Evolutionary conservation across 2,797 vertebrate genomes (phyloP), one percentile per base, ranked within the genome.

Genomic region (Diceros bicornis): DNA sequence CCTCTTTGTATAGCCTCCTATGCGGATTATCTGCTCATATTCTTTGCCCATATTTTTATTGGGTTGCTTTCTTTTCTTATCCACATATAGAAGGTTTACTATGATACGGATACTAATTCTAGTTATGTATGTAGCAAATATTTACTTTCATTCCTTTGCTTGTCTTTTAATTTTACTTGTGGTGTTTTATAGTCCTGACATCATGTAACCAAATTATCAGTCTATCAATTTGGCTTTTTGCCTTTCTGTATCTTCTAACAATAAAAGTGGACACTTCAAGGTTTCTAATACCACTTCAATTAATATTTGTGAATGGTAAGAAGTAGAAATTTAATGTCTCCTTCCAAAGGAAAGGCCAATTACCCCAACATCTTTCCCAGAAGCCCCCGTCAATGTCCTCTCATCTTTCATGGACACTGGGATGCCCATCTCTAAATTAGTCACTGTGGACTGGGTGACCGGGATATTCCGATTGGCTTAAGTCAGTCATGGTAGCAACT

Each of bases 151-250:
- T 77, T 52, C 32, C 52, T 5, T 83, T 90, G 47, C 21, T 82
- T 85, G 50, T 75, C 61, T 88, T 93, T 92, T 72, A 61, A 75
- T 96, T 91, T 81, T 84, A n/a, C 34, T 84, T 23, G 11, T 50
- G 10, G 29, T 71, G 21, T 57, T 91, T 50, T 89, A 41, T 62
- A 69, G 25, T 81, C 41, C 57, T 25, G 13, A 84, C 4, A 75
- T 41, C 68, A 64, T 27, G 52, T 69, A 50, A 82, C 20, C 85
- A 89, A 89, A 89, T 89, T 47, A 94, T 69, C 64, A 69, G 6
- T 50, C 81, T 81, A 50, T 92, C n/a, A 37, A 5, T 82, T n/a
- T 55, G 81, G 11, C 29, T 71, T 77, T 92, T 86, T 89, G 50
- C 37, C 52, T 82, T 95, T 84, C 72, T 83, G 44, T n/a, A 8